Evolutionary conservation across 2,113 vertebrate genomes (phyloP), one percentile per base, ranked within the genome.

Genomic region (Pelobates fuscus): DNA sequence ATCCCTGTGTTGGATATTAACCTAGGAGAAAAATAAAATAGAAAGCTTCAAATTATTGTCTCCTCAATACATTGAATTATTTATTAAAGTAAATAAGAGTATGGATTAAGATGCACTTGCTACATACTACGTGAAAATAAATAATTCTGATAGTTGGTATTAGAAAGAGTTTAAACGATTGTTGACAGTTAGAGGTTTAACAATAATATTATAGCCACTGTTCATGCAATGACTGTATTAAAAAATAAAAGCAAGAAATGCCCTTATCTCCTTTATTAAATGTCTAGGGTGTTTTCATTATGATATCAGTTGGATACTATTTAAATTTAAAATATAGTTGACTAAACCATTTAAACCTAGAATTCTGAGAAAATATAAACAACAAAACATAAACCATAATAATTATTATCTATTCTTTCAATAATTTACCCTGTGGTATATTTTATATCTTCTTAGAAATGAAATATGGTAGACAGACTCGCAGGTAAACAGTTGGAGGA

Each of bases 1-100:
- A 91, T 84, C 15, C 88, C 88, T 18, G 89, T 91, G 67, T 90
- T 91, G 27, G 87, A 88, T 78, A 91, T 87, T 26, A 88, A 81
- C 84, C 89, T 91, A 63, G 43, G 21, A 66, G 46, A 79, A 30
- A 82, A 63, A 80, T 61, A 3, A 81, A 58, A 67, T 70, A 43
- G 37, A 37, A 77, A 37, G 55, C 82, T 67, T 58, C 52, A 23
- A 23, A 32, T 52, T 18, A 62, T 15, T 43, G 10, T 37, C 23
- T 70, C 37, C 5, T 65, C 60, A 8, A 74, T 70, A 37, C 73
- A 37, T 8, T 67, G 24, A 24, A 57, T 77, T 82, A 74, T 23
- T 79, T 49, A 67, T 59, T 71, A 71, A 67, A 57, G 18, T 62
- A 67, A 67, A 10, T 55, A 41, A 3, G 62, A 23, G 58, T 32